Conservation (phyloP, 1,140 invertebrate species). For the Holotrichia oblita region DNA sequence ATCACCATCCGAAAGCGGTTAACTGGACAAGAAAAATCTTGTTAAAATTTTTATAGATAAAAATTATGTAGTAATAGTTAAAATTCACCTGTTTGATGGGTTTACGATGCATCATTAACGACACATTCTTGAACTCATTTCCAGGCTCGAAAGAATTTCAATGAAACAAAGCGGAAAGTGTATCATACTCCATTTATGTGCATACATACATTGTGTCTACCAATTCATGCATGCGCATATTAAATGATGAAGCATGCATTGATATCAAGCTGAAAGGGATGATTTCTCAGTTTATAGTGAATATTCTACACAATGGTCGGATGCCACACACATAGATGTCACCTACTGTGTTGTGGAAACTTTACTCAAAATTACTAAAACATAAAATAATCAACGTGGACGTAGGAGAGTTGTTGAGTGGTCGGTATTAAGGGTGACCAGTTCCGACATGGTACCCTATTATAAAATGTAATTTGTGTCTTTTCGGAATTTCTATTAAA, state of each 20-base stretch:
- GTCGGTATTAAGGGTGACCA: not conserved
- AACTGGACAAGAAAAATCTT: conserved; percentile 15
- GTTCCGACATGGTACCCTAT: conserved; percentile 7
- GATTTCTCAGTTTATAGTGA: not conserved
- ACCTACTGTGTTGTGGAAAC: conserved; percentile 26
- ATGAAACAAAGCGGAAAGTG: not conserved
- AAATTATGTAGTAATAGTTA: conserved; percentile 25
- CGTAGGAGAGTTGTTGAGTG: not conserved
- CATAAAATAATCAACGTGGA: conserved; percentile 32
- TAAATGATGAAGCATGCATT: not conserved
- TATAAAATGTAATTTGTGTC: conserved; percentile 32
- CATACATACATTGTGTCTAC: not conserved
- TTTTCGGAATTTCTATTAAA: conserved; percentile 19
- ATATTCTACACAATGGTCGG: not conserved
- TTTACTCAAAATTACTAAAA: conserved; percentile 29
- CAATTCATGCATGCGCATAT: too few species aligned
- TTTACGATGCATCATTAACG: conserved; percentile 26
- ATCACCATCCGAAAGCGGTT: conserved; percentile 14
- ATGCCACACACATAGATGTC: conserved; percentile 28
- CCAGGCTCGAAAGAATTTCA: not conserved
- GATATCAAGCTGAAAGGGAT: not conserved
- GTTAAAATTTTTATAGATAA: conserved; percentile 35
- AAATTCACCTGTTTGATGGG: not conserved
- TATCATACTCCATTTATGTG: not conserved
- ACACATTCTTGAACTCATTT: conserved; percentile 10